phyloP scores from a whole-genome alignment of 1,140 invertebrate species.

The Paracyclopina nana region DNA sequence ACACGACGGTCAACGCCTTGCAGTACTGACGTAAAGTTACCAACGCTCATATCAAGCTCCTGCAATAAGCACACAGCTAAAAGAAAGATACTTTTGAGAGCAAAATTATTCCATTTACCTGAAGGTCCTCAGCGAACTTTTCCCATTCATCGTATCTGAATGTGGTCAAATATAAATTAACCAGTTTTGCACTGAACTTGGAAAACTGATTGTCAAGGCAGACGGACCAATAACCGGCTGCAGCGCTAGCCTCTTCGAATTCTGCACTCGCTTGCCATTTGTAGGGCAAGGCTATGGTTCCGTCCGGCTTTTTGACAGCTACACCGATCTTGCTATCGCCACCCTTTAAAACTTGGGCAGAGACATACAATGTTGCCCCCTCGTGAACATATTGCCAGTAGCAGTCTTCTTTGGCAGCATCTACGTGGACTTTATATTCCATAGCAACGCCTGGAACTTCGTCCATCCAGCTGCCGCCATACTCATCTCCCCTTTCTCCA shows the following conservation, averaged over 20 bases:
- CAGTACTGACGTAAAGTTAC: conserved; percentile 5
- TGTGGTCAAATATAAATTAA: conserved; percentile 80
- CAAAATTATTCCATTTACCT: conserved; percentile 59
- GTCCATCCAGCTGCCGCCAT: conserved; percentile 52
- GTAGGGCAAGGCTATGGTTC: conserved; percentile 64
- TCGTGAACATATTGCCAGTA: conserved; percentile 79
- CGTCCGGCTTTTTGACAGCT: conserved; percentile 61
- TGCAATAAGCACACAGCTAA: conserved; percentile 1
- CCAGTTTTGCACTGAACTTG: conserved; percentile 68
- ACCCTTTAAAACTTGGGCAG: conserved; percentile 62
- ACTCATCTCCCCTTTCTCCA: too few relatives aligned
- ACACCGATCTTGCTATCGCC: conserved; percentile 82
- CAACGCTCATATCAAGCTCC: conserved; percentile 30
- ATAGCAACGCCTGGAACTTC: conserved; percentile 66
- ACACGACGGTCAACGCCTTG: conserved; percentile 8
- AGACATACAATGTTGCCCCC: conserved; percentile 77
- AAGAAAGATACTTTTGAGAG: too few relatives aligned
- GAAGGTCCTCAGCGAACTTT: conserved; percentile 66
- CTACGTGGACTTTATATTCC: conserved; percentile 84
- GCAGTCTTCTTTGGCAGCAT: conserved; percentile 82
- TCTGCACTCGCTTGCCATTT: conserved; percentile 66
- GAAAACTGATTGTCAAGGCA: conserved; percentile 91
- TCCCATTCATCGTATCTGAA: conserved; percentile 86
- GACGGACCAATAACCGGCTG: conserved; percentile 70
- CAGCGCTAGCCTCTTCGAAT: conserved; percentile 56